These are phyloP conservation scores for Lynx canadensis DNA, from an alignment of 2,113 vertebrate genomes.

Conservation along the genomic window DNA sequence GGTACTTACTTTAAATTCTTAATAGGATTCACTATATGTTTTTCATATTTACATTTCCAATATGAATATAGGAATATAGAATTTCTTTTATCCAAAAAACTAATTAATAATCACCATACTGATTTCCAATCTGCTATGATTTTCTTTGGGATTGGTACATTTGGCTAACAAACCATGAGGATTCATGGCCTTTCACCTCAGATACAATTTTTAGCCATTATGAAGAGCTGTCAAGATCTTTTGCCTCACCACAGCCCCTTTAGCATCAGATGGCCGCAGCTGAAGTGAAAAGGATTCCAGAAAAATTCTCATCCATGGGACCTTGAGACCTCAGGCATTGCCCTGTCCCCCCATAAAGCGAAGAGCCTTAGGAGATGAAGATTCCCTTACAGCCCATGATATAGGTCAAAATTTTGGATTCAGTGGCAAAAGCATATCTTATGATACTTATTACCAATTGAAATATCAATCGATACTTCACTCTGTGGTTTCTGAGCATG, in stretches of 20 bases:
- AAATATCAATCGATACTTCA: not conserved
- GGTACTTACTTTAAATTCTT: not conserved
- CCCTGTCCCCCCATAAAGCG: not conserved
- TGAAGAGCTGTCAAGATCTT: not conserved
- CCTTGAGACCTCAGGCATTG: not conserved
- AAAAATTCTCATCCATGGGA: not conserved
- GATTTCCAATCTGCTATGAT: not conserved
- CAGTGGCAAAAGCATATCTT: not conserved
- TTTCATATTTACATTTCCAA: not conserved
- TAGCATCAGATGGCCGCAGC: not conserved
- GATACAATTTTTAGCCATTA: slow-evolving; percentile 1
- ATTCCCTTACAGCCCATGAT: not conserved
- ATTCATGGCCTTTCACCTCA: not conserved
- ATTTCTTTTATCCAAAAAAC: not conserved
- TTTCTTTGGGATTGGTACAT: not conserved
- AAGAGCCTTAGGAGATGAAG: not conserved
- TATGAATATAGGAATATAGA: not conserved
- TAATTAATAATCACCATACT: not conserved
- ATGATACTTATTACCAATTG: not conserved
- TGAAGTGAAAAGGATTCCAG: not conserved
- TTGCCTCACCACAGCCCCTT: not conserved
- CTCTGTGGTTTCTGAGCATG: not conserved
- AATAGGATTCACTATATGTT: not conserved
- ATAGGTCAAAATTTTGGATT: slow-evolving; percentile 15
- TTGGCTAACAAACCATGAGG: not conserved